Conservation (phyloP, 2,113 vertebrate species). For the Ibidorhyncha struthersii region DNA sequence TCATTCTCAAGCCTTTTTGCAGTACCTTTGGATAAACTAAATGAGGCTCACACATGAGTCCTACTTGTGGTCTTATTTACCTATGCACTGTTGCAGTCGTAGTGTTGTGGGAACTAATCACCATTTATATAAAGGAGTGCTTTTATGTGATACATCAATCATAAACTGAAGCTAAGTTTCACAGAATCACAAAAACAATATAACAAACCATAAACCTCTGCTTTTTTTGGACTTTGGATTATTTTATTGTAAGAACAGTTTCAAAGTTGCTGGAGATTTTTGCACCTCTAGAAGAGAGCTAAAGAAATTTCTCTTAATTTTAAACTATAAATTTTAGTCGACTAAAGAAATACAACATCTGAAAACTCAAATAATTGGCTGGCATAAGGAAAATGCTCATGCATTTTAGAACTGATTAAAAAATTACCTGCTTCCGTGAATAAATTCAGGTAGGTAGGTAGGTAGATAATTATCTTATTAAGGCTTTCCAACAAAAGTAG, state of each 20-base stretch:
- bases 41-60: neutral
- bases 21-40: neutral
- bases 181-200: neutral
- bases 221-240: constrained; percentile 22
- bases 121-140: neutral
- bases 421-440: neutral
- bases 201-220: neutral
- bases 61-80: neutral
- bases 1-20: neutral
- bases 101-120: neutral
- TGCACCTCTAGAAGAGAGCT: neutral
- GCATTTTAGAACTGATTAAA: neutral
- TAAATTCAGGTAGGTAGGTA: neutral
- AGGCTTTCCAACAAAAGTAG: neutral
- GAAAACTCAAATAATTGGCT: neutral
- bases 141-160: neutral
- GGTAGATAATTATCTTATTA: neutral
- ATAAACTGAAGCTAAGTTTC: neutral
- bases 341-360: neutral
- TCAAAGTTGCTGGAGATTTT: neutral
- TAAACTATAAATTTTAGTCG: neutral
- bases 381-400: neutral
- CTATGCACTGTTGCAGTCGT: neutral
- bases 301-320: neutral
- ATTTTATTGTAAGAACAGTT: neutral